These are phyloP conservation scores for Columbina picui DNA, from an alignment of 2,113 vertebrate genomes.

Conservation along the genomic window DNA sequence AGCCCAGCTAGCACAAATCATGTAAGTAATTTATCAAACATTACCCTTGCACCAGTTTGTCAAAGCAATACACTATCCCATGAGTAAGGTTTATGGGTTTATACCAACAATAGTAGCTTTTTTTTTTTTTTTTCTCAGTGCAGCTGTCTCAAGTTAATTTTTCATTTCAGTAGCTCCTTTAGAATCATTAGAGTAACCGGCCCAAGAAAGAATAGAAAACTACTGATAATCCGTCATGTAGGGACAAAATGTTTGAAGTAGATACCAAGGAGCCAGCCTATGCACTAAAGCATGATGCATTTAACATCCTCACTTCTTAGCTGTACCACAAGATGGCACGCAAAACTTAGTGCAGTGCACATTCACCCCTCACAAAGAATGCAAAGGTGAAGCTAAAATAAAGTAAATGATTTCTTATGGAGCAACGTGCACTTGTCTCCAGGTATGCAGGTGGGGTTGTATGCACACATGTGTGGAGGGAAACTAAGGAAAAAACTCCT, in stretches of 20 bases:
- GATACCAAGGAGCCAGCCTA: background rate
- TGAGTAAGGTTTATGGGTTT: background rate
- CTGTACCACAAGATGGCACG: background rate
- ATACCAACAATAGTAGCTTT: background rate
- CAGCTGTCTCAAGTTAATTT: background rate
- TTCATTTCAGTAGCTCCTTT: background rate
- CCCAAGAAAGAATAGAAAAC: background rate
- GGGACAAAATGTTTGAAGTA: background rate
- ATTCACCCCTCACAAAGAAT: background rate
- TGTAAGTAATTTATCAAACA: background rate
- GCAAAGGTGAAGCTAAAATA: background rate
- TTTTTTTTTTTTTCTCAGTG: background rate
- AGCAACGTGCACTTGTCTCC: background rate
- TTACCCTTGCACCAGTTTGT: background rate
- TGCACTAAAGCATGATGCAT: background rate
- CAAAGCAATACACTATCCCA: background rate
- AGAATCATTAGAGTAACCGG: background rate
- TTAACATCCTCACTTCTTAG: background rate
- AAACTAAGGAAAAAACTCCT: background rate
- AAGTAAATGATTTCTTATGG: background rate
- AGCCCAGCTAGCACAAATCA: background rate
- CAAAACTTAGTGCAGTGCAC: background rate
- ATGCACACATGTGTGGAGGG: accelerated
- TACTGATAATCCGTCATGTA: background rate
- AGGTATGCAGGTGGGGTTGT: background rate